A percentile compares a stretch with the other conserved stretches of the same genome.
Evolutionary conservation across 2,113 vertebrate species (phyloP).

Genomic region (Tetrao urogallus): DNA sequence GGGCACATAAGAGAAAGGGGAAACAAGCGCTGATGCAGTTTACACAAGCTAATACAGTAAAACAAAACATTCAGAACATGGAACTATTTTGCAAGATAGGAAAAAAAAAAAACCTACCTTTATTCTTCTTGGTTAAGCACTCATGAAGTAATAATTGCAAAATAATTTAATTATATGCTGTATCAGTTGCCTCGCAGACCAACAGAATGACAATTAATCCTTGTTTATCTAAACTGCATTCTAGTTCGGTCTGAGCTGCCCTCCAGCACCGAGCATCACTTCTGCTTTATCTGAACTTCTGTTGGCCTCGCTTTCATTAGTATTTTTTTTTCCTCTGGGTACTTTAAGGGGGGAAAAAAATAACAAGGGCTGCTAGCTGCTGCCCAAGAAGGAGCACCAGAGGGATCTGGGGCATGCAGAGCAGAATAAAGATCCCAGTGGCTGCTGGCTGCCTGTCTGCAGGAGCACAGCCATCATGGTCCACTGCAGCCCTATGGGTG

Average conservation of each 20-base stretch:
- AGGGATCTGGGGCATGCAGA: not conserved
- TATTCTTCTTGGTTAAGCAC: constrained; percentile 62
- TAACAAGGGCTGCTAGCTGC: not conserved
- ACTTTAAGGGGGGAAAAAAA: not conserved
- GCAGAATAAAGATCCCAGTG: too few species aligned
- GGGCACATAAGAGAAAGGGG: constrained; percentile 75
- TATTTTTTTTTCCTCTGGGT: not conserved
- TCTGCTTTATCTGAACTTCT: constrained; percentile 47
- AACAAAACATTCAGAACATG: constrained; percentile 61
- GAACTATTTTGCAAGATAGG: constrained; percentile 57
- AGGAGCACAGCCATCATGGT: not conserved
- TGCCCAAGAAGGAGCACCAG: rapidly evolving
- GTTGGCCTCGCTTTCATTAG: not conserved
- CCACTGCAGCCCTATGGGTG: not conserved
- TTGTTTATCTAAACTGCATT: constrained; percentile 60
- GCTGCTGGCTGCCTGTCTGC: not conserved
- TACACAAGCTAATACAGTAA: constrained; percentile 61
- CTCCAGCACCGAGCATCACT: constrained; percentile 51
- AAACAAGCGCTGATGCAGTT: constrained; percentile 71
- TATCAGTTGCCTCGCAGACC: constrained; percentile 71
- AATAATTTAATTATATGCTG: constrained; percentile 79
- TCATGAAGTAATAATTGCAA: constrained; percentile 66
- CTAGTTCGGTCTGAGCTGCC: constrained; percentile 57
- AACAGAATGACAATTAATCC: constrained; percentile 79
- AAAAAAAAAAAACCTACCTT: constrained; percentile 6